phyloP scores from a whole-genome alignment of 2,888 invertebrate species.

The Noctua janthina region DNA sequence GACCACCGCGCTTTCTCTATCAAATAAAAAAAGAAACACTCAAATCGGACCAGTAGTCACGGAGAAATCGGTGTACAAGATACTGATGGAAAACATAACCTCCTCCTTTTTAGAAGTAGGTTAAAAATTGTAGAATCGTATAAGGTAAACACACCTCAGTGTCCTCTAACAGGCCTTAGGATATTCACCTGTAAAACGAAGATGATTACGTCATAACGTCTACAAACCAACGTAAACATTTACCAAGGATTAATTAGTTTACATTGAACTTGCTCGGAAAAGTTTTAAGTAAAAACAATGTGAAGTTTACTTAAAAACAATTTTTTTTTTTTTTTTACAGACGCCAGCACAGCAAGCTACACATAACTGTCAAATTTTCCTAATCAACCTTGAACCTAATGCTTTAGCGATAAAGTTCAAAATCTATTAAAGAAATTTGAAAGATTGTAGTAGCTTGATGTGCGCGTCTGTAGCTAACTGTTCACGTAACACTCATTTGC shows the following conservation, averaged over 20 bases:
- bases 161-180: background rate
- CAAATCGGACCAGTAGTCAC: no score
- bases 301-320: background rate
- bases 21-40: no score
- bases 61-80: no score
- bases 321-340: background rate
- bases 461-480: background rate
- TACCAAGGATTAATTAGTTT: slow-evolving; percentile 15
- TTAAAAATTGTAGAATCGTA: background rate
- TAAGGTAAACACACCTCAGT: background rate
- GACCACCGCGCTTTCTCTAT: no score
- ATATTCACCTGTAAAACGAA: background rate
- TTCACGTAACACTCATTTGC: slow-evolving; percentile 30
- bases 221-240: background rate
- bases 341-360: no score
- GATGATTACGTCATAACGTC: slow-evolving; percentile 7
- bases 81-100: no score
- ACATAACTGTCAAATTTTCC: no score
- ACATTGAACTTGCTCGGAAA: slow-evolving; percentile 8
- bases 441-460: no score
- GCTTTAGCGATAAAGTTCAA: no score
- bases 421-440: no score
- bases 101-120: no score
- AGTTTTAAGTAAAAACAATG: slow-evolving; percentile 33
- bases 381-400: no score